These are phyloP conservation scores for Probaryconus sp. DNA, from an alignment of 1,140 invertebrate species.

Conservation along the genomic window DNA sequence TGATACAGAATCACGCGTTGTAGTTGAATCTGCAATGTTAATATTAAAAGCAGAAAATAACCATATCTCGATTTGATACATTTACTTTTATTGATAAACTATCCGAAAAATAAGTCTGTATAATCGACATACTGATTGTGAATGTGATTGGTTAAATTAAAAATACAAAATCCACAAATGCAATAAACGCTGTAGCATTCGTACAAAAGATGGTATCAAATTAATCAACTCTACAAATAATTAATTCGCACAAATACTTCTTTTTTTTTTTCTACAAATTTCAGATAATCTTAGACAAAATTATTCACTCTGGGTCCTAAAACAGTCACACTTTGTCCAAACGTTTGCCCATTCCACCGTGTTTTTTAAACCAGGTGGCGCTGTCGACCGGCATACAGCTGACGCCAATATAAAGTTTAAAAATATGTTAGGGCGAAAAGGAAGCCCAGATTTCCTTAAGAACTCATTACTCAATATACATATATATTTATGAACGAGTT, in stretches of 20 bases:
- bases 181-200: slow-evolving; percentile 49
- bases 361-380: too few species aligned
- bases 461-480: too few species aligned
- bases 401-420: too few species aligned
- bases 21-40: slow-evolving; percentile 53
- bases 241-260: not conserved
- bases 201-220: slow-evolving; percentile 39
- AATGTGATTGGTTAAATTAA: slow-evolving; percentile 42
- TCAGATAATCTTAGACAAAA: not conserved
- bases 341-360: too few species aligned
- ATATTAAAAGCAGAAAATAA: slow-evolving; percentile 1
- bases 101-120: slow-evolving; percentile 37
- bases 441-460: too few species aligned
- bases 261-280: slow-evolving; percentile 30
- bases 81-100: slow-evolving; percentile 61
- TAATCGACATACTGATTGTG: slow-evolving; percentile 49
- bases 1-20: slow-evolving; percentile 71
- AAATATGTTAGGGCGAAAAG: too few species aligned
- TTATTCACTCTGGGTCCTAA: too few species aligned
- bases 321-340: slow-evolving; percentile 3
- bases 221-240: slow-evolving; percentile 22
- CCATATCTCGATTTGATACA: slow-evolving; percentile 43
- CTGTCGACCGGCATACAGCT: too few species aligned
- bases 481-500: too few species aligned
- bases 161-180: slow-evolving; percentile 53